phyloP scores from a whole-genome alignment of 2,113 vertebrate genomes.

The Cryptotis parvus region DNA sequence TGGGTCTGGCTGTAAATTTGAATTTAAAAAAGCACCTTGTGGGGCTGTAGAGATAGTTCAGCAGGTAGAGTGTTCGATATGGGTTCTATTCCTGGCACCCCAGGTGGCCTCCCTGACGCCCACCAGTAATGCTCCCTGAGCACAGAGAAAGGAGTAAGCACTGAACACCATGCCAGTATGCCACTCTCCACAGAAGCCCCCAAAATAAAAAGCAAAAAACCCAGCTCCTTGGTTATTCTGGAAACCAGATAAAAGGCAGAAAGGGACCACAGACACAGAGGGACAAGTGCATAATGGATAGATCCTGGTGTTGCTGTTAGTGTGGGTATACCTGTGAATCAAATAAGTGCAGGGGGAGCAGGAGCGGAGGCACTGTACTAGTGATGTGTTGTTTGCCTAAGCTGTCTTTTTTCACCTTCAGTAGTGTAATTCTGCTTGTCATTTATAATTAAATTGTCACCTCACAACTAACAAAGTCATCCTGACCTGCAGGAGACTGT shows the following conservation, averaged over 20 bases:
- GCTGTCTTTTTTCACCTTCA: background rate
- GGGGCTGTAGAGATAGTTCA: too few species aligned
- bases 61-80: too few species aligned
- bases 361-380: background rate
- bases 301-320: background rate
- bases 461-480: constrained; percentile 39
- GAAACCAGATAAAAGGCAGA: background rate
- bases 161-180: too few species aligned
- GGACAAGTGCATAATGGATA: background rate
- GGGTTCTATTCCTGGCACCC: too few species aligned
- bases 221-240: background rate
- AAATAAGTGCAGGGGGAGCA: background rate
- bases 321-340: background rate
- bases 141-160: too few species aligned
- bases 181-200: too few species aligned
- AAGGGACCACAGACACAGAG: background rate
- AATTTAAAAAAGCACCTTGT: background rate
- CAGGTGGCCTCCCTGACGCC: too few species aligned
- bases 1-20: background rate
- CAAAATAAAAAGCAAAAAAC: too few species aligned
- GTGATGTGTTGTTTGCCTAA: background rate
- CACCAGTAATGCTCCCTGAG: too few species aligned
- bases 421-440: background rate
- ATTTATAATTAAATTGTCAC: constrained; percentile 34
- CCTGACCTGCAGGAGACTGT: background rate